These are phyloP conservation scores for Leptatherina wallacei DNA, from an alignment of 2,797 vertebrate genomes.

Conservation along the genomic window DNA sequence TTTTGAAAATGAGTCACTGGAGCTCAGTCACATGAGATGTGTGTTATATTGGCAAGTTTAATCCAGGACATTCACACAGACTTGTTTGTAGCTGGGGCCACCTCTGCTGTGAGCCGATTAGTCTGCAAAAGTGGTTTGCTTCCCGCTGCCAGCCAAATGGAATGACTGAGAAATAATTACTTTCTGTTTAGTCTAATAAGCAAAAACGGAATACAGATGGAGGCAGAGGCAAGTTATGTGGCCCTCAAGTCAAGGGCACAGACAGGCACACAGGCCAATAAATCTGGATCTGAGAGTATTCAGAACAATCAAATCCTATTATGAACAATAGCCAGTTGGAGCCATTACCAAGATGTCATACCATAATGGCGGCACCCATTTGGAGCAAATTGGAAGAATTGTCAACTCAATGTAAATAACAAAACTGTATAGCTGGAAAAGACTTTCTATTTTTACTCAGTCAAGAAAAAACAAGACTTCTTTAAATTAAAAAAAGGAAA, in stretches of 20 bases:
- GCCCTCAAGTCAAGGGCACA: constrained; percentile 66
- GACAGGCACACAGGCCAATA: constrained; percentile 49
- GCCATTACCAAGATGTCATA: constrained; percentile 64
- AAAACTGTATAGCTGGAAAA: constrained; percentile 25
- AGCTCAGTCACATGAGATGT: constrained; percentile 5
- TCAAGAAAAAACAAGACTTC: background rate
- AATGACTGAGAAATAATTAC: constrained; percentile 73
- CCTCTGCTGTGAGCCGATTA: constrained; percentile 57
- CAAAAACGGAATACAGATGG: constrained; percentile 61
- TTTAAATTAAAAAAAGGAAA: background rate
- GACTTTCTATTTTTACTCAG: background rate
- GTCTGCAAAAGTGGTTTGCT: constrained; percentile 60
- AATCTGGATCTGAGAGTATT: constrained; percentile 60
- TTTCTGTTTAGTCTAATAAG: constrained; percentile 70
- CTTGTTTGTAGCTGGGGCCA: constrained; percentile 41
- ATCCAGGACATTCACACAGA: constrained; percentile 29
- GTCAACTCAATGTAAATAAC: constrained; percentile 29
- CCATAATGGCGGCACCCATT: constrained; percentile 56
- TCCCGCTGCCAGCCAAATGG: constrained; percentile 59
- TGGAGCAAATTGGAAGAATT: constrained; percentile 38
- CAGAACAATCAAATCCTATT: constrained; percentile 69
- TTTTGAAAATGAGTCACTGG: constrained; percentile 42
- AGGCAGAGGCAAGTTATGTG: constrained; percentile 49
- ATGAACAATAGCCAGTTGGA: constrained; percentile 69
- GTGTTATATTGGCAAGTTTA: constrained; percentile 42